phyloP scores from a whole-genome alignment of 2,888 invertebrate genomes.

The Tuta absoluta region DNA sequence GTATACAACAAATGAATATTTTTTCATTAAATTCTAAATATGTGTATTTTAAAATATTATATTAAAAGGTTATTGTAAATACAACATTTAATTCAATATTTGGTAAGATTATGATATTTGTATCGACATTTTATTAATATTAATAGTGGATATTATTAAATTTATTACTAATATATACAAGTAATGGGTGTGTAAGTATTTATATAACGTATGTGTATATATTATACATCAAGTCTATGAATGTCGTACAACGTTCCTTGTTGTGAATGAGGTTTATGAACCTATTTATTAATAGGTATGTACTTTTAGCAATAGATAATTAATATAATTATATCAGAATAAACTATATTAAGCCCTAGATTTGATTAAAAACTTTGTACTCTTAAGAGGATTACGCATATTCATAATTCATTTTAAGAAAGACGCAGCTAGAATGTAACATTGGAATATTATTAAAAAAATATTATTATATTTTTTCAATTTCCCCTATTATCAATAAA shows the following conservation, averaged over 20 bases:
- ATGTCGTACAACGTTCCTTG: slow-evolving; percentile 75
- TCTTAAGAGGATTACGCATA: slow-evolving; percentile 60
- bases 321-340: slow-evolving; percentile 50
- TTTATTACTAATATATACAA: slow-evolving; percentile 57
- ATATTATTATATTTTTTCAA: slow-evolving; percentile 17
- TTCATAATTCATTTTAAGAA: slow-evolving; percentile 35
- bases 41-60: slow-evolving; percentile 53
- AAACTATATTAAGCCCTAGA: slow-evolving; percentile 50
- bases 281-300: slow-evolving; percentile 51
- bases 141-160: slow-evolving; percentile 47
- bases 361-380: slow-evolving; percentile 61
- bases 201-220: slow-evolving; percentile 52
- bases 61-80: slow-evolving; percentile 60
- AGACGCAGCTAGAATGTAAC: neutral
- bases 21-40: slow-evolving; percentile 67
- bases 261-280: slow-evolving; percentile 69
- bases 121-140: slow-evolving; percentile 55
- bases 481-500: neutral
- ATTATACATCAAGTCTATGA: slow-evolving; percentile 56
- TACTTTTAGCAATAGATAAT: slow-evolving; percentile 62
- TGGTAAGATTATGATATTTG: slow-evolving; percentile 62
- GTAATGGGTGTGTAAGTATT: slow-evolving; percentile 54
- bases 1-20: slow-evolving; percentile 47
- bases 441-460: neutral
- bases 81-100: slow-evolving; percentile 59